phyloP scores from a whole-genome alignment of 2,113 vertebrate species.

The Myodes glareolus region DNA sequence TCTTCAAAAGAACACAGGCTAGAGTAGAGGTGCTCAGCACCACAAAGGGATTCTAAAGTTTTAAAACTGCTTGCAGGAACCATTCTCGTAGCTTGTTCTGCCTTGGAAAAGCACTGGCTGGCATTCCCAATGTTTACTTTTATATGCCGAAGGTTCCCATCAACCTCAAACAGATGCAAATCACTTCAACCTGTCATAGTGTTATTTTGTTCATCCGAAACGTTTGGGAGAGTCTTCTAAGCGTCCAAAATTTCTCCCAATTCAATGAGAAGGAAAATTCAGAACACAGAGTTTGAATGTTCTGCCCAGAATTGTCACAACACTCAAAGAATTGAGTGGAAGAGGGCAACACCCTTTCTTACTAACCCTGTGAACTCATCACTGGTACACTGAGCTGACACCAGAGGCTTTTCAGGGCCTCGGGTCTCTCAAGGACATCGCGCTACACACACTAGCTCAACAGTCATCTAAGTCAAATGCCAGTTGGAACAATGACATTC shows the following conservation, averaged over 20 bases:
- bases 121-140: conserved; percentile 36
- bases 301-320: conserved; percentile 75
- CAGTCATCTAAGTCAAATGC: background rate
- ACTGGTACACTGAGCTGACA: background rate
- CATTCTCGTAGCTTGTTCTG: background rate
- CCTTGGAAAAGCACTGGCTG: conserved; percentile 68
- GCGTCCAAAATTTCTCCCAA: conserved; percentile 70
- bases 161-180: conserved; percentile 73
- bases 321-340: conserved; percentile 52
- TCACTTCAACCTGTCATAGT: conserved; percentile 63
- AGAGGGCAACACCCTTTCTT: conserved; percentile 60
- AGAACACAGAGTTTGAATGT: conserved; percentile 55
- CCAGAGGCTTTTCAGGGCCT: background rate
- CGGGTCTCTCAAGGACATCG: background rate
- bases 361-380: conserved; percentile 52
- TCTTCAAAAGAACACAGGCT: conserved; percentile 12
- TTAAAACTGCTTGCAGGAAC: background rate
- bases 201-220: conserved; percentile 72
- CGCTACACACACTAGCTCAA: background rate
- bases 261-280: conserved; percentile 70
- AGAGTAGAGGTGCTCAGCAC: background rate
- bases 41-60: background rate
- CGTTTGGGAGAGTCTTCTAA: conserved; percentile 60
- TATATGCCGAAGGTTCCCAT: conserved; percentile 57
- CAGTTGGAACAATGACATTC: conserved; percentile 16